A percentile compares a stretch with the other conserved stretches of the same genome.
These are phyloP conservation scores for Pristionchus fissidentatus DNA, from an alignment of 2,888 invertebrate genomes.

Conservation along the genomic window DNA sequence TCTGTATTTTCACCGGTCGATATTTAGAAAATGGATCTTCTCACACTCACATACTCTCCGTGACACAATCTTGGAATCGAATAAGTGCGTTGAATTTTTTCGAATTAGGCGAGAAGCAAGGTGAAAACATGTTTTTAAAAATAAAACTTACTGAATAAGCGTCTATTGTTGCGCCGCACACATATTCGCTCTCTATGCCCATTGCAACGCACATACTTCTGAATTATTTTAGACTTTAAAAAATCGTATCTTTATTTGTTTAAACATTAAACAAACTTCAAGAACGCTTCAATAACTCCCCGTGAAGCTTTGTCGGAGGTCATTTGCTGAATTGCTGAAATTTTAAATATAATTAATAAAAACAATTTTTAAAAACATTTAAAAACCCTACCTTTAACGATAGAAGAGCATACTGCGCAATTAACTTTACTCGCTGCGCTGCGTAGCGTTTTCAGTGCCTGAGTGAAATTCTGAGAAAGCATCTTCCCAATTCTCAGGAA, in stretches of 20 bases:
- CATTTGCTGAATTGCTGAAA: constrained; percentile 13
- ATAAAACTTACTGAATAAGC: constrained; percentile 58
- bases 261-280: constrained; percentile 53
- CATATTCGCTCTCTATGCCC: constrained; percentile 62
- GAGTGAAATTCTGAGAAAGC: too few species aligned
- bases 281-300: constrained; percentile 59
- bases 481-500: too few species aligned
- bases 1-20: neutral
- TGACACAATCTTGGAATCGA: neutral
- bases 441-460: too few species aligned
- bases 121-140: neutral
- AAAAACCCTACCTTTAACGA: constrained; percentile 14
- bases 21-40: too few species aligned
- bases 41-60: neutral
- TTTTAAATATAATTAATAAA: too few species aligned
- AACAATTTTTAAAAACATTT: too few species aligned
- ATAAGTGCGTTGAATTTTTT: neutral
- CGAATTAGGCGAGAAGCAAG: neutral
- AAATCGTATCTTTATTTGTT: neutral
- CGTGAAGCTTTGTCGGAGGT: constrained; percentile 53
- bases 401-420: neutral
- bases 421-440: neutral
- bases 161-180: constrained; percentile 64
- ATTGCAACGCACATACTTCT: constrained; percentile 58
- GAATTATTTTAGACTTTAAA: too few species aligned